Percentiles rank a stretch among this genome's conserved stretches.
Evolutionary conservation across 2,888 invertebrate species (phyloP).

Genomic region (Aelia acuminata): DNA sequence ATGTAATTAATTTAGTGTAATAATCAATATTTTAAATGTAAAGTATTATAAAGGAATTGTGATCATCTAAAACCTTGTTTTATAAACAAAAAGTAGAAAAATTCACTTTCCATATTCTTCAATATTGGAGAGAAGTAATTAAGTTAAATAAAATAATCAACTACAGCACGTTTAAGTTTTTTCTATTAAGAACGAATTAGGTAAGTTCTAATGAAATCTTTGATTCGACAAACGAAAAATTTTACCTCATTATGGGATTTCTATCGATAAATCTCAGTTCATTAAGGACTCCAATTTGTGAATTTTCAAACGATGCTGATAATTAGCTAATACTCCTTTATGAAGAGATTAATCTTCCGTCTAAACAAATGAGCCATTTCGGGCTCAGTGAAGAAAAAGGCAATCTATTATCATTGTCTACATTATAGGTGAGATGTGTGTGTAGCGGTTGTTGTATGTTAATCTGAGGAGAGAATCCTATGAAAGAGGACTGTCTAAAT

Average conservation of each 20-base stretch:
- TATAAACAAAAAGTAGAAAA: too few species aligned
- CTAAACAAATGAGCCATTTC: neutral
- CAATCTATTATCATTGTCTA: neutral
- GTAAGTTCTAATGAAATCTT: too few species aligned
- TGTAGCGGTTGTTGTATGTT: neutral
- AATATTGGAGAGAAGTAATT: too few species aligned
- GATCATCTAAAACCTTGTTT: too few species aligned
- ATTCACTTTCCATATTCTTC: too few species aligned
- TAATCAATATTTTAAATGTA: too few species aligned
- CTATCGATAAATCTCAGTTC: neutral
- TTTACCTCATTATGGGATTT: neutral
- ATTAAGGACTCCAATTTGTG: neutral
- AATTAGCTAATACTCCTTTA: neutral
- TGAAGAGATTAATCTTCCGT: neutral
- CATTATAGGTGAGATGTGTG: conserved; percentile 19
- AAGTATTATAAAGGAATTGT: too few species aligned
- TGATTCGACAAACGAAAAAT: too few species aligned
- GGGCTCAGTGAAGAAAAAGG: neutral
- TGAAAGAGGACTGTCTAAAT: conserved; percentile 51
- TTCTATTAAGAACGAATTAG: too few species aligned
- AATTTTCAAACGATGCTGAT: neutral
- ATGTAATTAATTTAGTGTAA: too few species aligned
- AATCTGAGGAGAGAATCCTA: conserved; percentile 15
- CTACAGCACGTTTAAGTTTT: too few species aligned
- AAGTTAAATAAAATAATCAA: too few species aligned